Conservation (phyloP, 1,140 invertebrate genomes). For the Drosophila burlai region DNA sequence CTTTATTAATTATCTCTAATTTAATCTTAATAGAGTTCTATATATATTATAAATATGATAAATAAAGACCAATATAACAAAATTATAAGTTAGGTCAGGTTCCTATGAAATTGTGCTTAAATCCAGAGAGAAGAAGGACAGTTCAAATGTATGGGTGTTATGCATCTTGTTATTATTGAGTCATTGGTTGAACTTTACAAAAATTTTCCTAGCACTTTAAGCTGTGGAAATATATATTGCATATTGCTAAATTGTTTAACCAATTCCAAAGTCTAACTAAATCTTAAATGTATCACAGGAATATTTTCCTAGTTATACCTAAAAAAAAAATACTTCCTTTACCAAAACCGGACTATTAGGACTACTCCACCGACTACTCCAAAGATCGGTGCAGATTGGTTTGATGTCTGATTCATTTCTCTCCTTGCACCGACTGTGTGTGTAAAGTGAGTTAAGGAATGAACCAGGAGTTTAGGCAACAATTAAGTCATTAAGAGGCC, state of each 20-base stretch:
- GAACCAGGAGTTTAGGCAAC: conserved; percentile 23
- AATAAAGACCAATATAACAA: background rate
- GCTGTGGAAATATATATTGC: background rate
- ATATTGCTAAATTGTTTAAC: background rate
- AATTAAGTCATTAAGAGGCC: conserved; percentile 61
- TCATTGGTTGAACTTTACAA: background rate
- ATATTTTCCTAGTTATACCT: background rate
- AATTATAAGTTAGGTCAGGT: background rate
- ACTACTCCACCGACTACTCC: background rate
- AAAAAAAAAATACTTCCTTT: background rate
- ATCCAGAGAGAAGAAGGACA: background rate
- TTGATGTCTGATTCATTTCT: background rate
- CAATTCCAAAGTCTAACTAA: background rate
- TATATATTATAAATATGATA: background rate
- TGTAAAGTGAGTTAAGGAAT: conserved; percentile 8
- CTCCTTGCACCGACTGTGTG: background rate
- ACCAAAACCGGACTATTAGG: background rate
- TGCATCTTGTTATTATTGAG: background rate
- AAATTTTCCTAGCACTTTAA: background rate
- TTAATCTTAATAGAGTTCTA: background rate
- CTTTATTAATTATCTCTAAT: no score
- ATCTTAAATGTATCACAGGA: background rate
- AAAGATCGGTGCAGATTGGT: background rate
- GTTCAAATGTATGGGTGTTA: background rate
- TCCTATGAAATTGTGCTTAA: no score